These are phyloP conservation scores for Scartelaos histophorus DNA, from an alignment of 2,113 vertebrate species.

Conservation along the genomic window DNA sequence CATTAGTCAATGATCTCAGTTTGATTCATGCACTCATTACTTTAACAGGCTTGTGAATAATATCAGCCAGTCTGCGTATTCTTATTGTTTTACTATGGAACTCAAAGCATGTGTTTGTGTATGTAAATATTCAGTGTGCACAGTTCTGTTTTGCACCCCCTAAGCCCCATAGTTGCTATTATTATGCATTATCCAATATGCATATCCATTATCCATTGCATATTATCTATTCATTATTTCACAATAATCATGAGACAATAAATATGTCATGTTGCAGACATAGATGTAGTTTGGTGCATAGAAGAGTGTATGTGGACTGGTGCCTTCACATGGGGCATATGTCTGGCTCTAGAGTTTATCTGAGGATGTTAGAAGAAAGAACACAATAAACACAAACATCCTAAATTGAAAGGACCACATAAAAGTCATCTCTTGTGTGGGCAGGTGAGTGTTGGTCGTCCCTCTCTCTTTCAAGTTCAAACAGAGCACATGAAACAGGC, in stretches of 20 bases:
- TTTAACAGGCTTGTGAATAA: background rate
- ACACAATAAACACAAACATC: constrained; percentile 32
- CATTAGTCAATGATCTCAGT: constrained; percentile 20
- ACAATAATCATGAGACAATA: too few relatives aligned
- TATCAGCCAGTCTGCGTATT: background rate
- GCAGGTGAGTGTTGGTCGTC: constrained; percentile 68
- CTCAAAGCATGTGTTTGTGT: background rate
- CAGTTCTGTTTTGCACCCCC: background rate
- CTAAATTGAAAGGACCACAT: constrained; percentile 62
- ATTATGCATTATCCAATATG: too few relatives aligned
- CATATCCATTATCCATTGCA: too few relatives aligned
- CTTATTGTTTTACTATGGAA: background rate
- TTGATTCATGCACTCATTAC: constrained; percentile 37
- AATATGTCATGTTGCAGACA: too few relatives aligned
- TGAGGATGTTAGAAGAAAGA: constrained; percentile 19
- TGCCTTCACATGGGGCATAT: background rate
- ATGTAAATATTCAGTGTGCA: background rate
- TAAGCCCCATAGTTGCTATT: too few relatives aligned
- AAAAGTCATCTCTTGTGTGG: constrained; percentile 62
- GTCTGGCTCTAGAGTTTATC: constrained; percentile 29
- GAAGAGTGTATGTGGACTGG: too few relatives aligned
- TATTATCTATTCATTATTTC: background rate
- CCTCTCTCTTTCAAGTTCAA: constrained; percentile 77
- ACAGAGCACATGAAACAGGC: constrained; percentile 66
- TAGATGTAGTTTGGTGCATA: too few relatives aligned